Evolutionary conservation across 2,113 vertebrate genomes (phyloP).

Genomic region (Sorex fumeus): DNA sequence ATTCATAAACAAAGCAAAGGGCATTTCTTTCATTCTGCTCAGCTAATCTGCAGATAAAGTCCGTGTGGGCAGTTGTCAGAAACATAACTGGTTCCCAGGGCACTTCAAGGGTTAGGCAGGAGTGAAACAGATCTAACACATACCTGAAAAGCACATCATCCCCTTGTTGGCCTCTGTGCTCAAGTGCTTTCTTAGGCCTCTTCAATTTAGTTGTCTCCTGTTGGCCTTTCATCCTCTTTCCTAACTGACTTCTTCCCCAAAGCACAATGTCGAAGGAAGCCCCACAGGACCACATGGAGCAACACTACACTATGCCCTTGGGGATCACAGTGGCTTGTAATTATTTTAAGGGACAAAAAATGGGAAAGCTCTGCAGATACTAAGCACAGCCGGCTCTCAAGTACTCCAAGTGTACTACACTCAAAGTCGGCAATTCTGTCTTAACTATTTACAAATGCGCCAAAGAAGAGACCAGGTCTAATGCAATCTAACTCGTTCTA

Average conservation of each 20-base stretch:
- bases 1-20: neutral
- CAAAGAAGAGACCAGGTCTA: conserved; percentile 66
- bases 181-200: neutral
- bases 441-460: neutral
- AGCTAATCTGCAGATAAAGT: neutral
- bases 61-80: neutral
- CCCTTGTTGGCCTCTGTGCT: neutral
- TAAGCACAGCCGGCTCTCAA: conserved; percentile 30
- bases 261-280: conserved; percentile 53
- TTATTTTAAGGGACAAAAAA: neutral
- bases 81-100: conserved; percentile 38
- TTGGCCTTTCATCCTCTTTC: conserved; percentile 50
- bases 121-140: neutral
- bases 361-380: neutral
- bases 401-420: neutral
- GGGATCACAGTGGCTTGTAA: neutral
- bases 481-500: neutral
- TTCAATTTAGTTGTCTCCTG: neutral
- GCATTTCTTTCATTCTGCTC: neutral
- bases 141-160: neutral
- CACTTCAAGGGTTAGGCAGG: conserved; percentile 15
- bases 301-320: neutral
- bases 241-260: conserved; percentile 68
- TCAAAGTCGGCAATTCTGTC: neutral
- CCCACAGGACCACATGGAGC: neutral